Evolutionary conservation across 1,140 invertebrate species (phyloP).

Genomic region (Bombus cullumanus): DNA sequence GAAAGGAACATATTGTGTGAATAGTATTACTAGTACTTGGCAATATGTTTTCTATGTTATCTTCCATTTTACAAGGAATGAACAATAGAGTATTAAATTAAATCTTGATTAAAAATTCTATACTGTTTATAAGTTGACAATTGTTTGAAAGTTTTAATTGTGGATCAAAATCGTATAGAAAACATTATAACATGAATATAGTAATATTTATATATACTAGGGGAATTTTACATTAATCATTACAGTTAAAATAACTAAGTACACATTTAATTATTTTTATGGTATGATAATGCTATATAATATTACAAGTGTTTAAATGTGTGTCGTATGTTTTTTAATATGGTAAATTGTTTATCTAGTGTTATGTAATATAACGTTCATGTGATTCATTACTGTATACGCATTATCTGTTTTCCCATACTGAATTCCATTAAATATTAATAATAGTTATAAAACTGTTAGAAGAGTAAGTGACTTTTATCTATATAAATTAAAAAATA

Average conservation of each 20-base stretch:
- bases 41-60: not conserved
- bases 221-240: not conserved
- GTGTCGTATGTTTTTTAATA: too few species aligned
- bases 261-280: not conserved
- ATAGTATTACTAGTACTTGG: not conserved
- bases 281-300: not conserved
- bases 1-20: constrained; percentile 4
- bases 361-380: not conserved
- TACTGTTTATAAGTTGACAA: not conserved
- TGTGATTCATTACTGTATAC: not conserved
- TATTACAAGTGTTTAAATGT: not conserved
- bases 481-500: constrained; percentile 1
- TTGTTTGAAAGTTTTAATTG: not conserved
- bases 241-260: not conserved
- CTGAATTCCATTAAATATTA: not conserved
- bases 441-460: not conserved
- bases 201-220: not conserved
- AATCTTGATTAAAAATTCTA: not conserved
- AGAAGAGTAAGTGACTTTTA: not conserved
- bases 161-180: not conserved
- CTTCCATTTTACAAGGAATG: not conserved
- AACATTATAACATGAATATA: not conserved
- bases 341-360: not conserved
- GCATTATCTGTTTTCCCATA: not conserved
- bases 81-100: not conserved